These are phyloP conservation scores for Lepidocolaptes lacrymiger DNA, from an alignment of 2,797 vertebrate genomes.

Conservation along the genomic window DNA sequence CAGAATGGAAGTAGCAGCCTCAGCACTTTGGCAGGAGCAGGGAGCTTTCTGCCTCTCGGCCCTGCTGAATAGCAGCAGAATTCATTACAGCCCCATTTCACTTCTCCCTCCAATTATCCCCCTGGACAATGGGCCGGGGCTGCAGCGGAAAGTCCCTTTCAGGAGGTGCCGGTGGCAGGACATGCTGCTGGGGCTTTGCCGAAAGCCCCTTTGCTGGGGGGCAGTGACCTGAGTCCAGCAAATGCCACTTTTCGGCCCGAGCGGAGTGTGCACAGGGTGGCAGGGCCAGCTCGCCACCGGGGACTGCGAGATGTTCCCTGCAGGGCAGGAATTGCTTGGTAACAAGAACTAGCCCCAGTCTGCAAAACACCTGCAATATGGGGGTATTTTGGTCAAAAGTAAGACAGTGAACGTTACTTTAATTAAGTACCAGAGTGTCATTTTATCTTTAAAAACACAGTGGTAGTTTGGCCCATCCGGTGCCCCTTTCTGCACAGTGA, in stretches of 20 bases:
- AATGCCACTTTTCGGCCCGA: background rate
- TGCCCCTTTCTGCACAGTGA: background rate
- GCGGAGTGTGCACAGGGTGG: background rate
- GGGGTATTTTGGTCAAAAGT: background rate
- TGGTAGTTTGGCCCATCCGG: background rate
- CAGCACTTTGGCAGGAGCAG: slow-evolving; percentile 41
- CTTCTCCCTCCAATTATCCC: slow-evolving; percentile 25
- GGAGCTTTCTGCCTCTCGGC: slow-evolving; percentile 10
- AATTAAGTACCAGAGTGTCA: background rate
- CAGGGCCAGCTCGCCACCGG: background rate
- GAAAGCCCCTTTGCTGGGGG: slow-evolving; percentile 69
- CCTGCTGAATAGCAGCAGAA: slow-evolving; percentile 63
- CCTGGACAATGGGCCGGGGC: background rate
- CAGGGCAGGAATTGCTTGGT: background rate
- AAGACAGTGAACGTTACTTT: background rate
- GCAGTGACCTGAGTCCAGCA: slow-evolving; percentile 72
- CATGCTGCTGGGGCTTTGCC: background rate
- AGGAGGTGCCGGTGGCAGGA: slow-evolving; percentile 40
- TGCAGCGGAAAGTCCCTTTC: slow-evolving; percentile 29
- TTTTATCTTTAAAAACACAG: background rate
- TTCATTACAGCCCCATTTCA: slow-evolving; percentile 76
- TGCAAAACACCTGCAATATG: background rate
- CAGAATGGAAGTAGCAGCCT: slow-evolving; percentile 42
- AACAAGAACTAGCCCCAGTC: background rate
- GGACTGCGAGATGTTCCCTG: background rate